Base-by-base conservation (phyloP, 1,140 invertebrate species). In the Trinorchestia longiramus region DNA sequence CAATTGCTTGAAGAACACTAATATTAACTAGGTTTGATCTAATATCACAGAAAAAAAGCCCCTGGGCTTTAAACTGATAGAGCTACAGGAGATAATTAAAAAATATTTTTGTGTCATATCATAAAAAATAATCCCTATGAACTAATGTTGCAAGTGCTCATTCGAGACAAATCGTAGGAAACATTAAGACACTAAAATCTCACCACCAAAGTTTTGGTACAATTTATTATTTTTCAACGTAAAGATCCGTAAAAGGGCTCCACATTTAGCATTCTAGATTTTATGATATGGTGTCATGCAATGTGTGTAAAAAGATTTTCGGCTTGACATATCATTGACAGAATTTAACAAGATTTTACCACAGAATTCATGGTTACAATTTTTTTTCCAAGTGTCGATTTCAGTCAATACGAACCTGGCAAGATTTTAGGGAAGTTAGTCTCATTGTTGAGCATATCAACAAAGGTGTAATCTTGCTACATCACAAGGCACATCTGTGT, bases 381-480 rank as follows among this genome's bases (percentile, higher is more conserved):
- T 28, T 77, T 77, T 77, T 77, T 53, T 77, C 8, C 3, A 28
- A 11, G 62, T 11, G 62, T 77, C 62, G 1, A 77, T 77, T 77
- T 77, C 62, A 77, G 62, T 36, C 62, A 77, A 15, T 77, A 36
- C 11, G 62, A 90, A 90, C 88, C 43, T 90, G 88, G 88, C 88
- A 90, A 90, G 88, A 42, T 90, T 90, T 90, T 90, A 42, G 43
- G n/a, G 88, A 90, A 90, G 92, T 94, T 47, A 45, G 92, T 44
- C 43, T 94, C 92, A 28, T 36, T 47, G 43, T 47, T 47, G 44
- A 43, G 44, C 43, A 17, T 45, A 44, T 94, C 92, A 94, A 94
- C 44, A 94, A 94, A 47, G 92, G 43, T 94, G 92, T 47, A 94
- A 94, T 94, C 92, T 94, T 17, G 44, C 43, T 47, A 47, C 92